A percentile compares a stretch with the other conserved stretches of the same genome.
Conservation (phyloP, 2,113 vertebrate species). For the Connochaetes taurinus region DNA sequence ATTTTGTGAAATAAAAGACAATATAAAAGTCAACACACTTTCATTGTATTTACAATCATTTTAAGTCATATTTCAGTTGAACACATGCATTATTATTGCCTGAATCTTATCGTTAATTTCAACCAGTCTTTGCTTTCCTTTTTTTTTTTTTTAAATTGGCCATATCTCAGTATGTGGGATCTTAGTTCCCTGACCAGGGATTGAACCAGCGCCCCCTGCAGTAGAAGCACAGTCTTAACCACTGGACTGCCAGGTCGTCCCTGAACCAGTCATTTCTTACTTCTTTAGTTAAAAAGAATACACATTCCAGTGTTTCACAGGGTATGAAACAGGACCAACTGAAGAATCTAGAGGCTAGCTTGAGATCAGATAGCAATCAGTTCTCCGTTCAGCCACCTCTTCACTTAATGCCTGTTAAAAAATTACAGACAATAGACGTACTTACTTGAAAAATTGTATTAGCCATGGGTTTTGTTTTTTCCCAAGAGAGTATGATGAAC, state of each 20-base stretch:
- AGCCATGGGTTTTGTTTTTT: background rate
- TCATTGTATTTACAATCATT: background rate
- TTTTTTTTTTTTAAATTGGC: background rate
- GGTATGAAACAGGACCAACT: background rate
- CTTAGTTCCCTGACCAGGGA: background rate
- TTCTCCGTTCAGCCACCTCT: background rate
- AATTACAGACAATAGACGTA: background rate
- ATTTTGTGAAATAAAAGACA: background rate
- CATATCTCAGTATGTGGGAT: background rate
- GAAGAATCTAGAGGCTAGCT: background rate
- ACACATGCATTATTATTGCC: background rate
- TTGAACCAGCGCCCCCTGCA: background rate
- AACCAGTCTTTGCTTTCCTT: background rate
- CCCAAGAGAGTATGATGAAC: background rate
- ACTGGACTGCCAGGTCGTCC: background rate
- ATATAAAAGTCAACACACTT: background rate
- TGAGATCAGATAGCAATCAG: background rate
- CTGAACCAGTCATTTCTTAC: background rate
- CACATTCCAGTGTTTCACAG: background rate
- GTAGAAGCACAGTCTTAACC: background rate
- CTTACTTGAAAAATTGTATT: background rate
- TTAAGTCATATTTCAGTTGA: background rate
- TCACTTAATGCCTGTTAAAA: background rate
- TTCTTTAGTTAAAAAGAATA: background rate
- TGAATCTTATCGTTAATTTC: background rate